Evolutionary conservation across 2,113 vertebrate genomes (phyloP), one percentile per base, ranked within the genome.

Genomic region (Trogon surrucura): DNA sequence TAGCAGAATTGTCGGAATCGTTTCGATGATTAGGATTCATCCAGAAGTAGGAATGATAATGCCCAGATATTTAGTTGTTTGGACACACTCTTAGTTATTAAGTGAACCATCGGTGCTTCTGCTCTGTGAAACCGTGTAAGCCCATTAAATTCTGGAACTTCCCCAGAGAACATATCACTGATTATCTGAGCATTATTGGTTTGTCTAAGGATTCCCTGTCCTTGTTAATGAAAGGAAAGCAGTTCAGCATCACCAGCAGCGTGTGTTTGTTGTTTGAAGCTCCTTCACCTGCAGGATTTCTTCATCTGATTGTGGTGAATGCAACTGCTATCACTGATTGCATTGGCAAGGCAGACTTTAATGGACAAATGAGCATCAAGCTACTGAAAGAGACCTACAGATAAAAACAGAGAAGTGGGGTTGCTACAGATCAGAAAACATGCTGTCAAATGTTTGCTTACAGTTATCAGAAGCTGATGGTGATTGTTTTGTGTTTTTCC

Each of bases 41-140:
- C 86, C 80, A 92, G 83, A 67, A 67, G 18, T 32, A 57, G 74
- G 62, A 91, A 95, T 82, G 54, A 57, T 78, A 95, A 92, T 96
- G 66, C 84, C 36, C 84, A 94, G 73, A 64, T 81, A 80, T 67
- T 83, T 66, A 67, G 83, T 78, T 78, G 77, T 78, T 93, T 80
- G 71, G 57, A 56, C 62, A 26, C 0, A 3, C 11, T 83, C 13
- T 61, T 80, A 70, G 56, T 69, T 61, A 92, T n/a, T 34, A 74
- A 89, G 12, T 45, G 65, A 89, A 79, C 41, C 25, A 3, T 27
- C 30, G 41, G 36, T 83, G 72, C 16, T 95, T 78, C 78, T 79
- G 45, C 51, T 80, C 57, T 89, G 41, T 81, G 70, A 90, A 90
- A 86, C 56, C 34, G 72, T 67, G 8, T 64, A 44, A 90, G 26